Conservation (phyloP, 2,888 invertebrate genomes). For the Acanthococcus lagerstroemiae region DNA sequence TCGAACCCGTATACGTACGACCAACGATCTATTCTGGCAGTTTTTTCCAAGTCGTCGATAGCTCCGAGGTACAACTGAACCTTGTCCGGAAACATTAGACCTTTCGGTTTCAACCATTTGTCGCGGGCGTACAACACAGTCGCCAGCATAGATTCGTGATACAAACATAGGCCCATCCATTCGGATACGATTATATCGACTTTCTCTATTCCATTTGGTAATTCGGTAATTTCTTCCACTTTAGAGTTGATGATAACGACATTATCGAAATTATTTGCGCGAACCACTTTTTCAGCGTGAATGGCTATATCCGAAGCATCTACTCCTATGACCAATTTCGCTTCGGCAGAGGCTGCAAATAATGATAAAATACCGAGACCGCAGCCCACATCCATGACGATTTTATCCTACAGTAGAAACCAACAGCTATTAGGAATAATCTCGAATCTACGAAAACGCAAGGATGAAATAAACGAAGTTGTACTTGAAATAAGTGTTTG, state of each 20-base stretch:
- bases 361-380: constrained; percentile 95
- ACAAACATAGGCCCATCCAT: constrained; percentile 24
- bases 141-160: constrained; percentile 15
- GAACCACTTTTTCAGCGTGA: background rate
- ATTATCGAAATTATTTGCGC: constrained; percentile 3
- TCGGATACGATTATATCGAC: constrained; percentile 16
- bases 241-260: constrained; percentile 10
- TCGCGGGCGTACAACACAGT: constrained; percentile 18
- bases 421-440: constrained; percentile 42
- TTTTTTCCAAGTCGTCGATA: background rate
- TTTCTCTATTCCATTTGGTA: constrained; percentile 10
- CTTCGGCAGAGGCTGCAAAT: constrained; percentile 93
- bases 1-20: background rate
- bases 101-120: background rate
- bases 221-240: constrained; percentile 8
- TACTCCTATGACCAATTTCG: constrained; percentile 77
- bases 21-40: background rate
- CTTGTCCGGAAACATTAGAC: constrained; percentile 6
- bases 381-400: constrained; percentile 90
- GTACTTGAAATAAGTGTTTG: constrained; percentile 14
- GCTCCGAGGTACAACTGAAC: constrained; percentile 1
- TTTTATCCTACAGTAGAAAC: constrained; percentile 53
- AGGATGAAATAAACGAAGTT: background rate
- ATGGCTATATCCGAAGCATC: constrained; percentile 80
- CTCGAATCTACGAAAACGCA: background rate